Conservation (phyloP, 92 coral and sea anemone genomes). For the Virgularia gustaviana region DNA sequence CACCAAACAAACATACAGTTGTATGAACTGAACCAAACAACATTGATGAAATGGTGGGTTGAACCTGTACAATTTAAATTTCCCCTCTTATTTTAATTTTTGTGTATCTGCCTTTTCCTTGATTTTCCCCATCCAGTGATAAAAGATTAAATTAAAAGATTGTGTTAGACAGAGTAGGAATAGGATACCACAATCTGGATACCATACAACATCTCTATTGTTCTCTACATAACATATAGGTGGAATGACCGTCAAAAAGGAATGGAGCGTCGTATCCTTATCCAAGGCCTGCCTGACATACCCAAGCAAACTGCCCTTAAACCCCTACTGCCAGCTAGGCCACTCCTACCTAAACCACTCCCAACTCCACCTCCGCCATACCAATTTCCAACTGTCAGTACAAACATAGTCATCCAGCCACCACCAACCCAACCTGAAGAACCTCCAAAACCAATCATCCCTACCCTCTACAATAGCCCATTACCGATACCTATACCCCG, state of each 20-base stretch:
- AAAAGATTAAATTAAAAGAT: neutral
- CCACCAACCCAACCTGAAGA: slow-evolving; percentile 18
- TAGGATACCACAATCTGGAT: neutral
- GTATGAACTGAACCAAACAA: slow-evolving; percentile 15
- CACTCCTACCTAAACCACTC: slow-evolving; percentile 38
- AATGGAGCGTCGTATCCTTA: slow-evolving; percentile 1
- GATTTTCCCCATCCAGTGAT: too few species aligned
- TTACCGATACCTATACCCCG: slow-evolving; percentile 11
- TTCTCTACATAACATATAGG: slow-evolving; percentile 2
- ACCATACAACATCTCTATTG: neutral
- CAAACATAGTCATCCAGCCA: slow-evolving; percentile 1
- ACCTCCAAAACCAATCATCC: slow-evolving; percentile 17
- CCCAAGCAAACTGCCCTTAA: slow-evolving; percentile 8
- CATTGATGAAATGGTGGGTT: slow-evolving; percentile 21
- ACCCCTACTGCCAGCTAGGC: slow-evolving; percentile 34
- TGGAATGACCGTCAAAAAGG: slow-evolving; percentile 21
- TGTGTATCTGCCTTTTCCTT: too few species aligned
- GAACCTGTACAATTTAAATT: neutral
- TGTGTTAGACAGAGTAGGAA: neutral
- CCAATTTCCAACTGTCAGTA: slow-evolving; percentile 1
- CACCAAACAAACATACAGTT: slow-evolving; percentile 4
- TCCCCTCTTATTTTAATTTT: neutral
- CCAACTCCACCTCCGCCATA: slow-evolving; percentile 26
- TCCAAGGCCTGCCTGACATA: slow-evolving; percentile 17
- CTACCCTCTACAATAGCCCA: slow-evolving; percentile 40